A percentile compares a stretch with the other conserved stretches of the same genome.
These are phyloP conservation scores for Apis cerana DNA, from an alignment of 1,140 invertebrate species.

Conservation along the genomic window DNA sequence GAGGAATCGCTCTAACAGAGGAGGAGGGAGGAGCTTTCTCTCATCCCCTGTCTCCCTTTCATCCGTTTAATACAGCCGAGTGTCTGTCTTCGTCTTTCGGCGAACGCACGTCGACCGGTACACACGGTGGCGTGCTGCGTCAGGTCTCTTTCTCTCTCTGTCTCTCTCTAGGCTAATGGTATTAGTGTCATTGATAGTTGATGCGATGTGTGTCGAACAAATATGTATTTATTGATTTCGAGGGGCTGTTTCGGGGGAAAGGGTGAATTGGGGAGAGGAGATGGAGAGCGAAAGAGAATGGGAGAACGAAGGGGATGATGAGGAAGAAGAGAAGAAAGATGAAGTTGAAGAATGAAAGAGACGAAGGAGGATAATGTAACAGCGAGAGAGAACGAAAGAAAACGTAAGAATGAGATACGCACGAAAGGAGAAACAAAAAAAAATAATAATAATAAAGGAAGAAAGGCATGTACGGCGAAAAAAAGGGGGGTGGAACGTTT, in stretches of 20 bases:
- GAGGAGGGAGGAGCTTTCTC: slow-evolving; percentile 5
- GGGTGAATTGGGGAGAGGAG: background rate
- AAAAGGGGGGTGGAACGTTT: slow-evolving; percentile 11
- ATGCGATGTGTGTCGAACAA: slow-evolving; percentile 69
- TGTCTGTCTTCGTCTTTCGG: background rate
- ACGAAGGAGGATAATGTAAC: background rate
- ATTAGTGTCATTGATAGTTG: slow-evolving; percentile 74
- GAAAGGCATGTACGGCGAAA: background rate
- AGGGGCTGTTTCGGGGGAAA: background rate
- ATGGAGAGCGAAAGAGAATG: background rate
- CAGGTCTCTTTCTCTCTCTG: slow-evolving; percentile 19
- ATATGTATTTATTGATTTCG: slow-evolving; percentile 76
- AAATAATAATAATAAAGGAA: background rate
- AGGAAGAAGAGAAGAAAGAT: background rate
- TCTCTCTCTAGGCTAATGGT: slow-evolving; percentile 65
- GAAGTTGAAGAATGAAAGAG: background rate
- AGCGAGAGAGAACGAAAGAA: background rate
- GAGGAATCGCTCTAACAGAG: slow-evolving; percentile 47
- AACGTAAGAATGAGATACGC: background rate
- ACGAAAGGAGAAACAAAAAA: too few relatives aligned
- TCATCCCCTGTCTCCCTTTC: slow-evolving; percentile 8
- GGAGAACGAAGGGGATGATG: background rate
- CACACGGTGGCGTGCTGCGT: slow-evolving; percentile 42
- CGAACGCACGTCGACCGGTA: slow-evolving; percentile 10
- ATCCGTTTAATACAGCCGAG: background rate